These are phyloP conservation scores for Apodemus sylvaticus DNA, from an alignment of 2,113 vertebrate species.

Conservation along the genomic window DNA sequence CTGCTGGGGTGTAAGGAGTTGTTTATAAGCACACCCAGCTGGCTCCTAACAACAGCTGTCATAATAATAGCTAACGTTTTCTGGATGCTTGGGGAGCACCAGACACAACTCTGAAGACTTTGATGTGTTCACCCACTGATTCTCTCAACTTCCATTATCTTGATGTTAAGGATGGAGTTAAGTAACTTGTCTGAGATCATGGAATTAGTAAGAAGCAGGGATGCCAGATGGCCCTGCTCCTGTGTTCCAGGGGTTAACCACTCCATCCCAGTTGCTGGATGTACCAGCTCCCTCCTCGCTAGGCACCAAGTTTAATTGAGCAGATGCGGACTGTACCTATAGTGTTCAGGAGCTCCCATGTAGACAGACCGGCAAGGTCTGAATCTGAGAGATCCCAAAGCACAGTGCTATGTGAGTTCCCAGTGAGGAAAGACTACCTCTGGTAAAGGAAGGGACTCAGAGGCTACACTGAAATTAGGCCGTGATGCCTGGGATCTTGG, in stretches of 20 bases:
- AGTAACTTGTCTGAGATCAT: constrained; percentile 11
- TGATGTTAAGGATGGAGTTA: constrained; percentile 49
- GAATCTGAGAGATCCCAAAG: constrained; percentile 49
- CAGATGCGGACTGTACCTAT: neutral
- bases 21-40: constrained; percentile 44
- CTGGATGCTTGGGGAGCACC: constrained; percentile 34
- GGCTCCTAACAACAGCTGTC: constrained; percentile 57
- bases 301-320: neutral
- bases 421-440: neutral
- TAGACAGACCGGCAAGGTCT: neutral
- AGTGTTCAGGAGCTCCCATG: neutral
- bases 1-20: constrained; percentile 27
- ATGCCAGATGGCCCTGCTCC: neutral
- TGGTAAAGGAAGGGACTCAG: neutral
- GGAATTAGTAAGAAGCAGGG: constrained; percentile 28
- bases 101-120: constrained; percentile 40
- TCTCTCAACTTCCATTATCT: constrained; percentile 47
- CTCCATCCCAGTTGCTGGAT: neutral
- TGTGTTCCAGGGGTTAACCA: neutral
- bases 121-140: constrained; percentile 52
- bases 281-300: neutral
- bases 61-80: constrained; percentile 71
- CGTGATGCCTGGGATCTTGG: neutral
- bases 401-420: neutral
- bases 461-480: neutral